Evolutionary conservation across 2,797 vertebrate genomes (phyloP).

Genomic region (Darevskia nairensis): DNA sequence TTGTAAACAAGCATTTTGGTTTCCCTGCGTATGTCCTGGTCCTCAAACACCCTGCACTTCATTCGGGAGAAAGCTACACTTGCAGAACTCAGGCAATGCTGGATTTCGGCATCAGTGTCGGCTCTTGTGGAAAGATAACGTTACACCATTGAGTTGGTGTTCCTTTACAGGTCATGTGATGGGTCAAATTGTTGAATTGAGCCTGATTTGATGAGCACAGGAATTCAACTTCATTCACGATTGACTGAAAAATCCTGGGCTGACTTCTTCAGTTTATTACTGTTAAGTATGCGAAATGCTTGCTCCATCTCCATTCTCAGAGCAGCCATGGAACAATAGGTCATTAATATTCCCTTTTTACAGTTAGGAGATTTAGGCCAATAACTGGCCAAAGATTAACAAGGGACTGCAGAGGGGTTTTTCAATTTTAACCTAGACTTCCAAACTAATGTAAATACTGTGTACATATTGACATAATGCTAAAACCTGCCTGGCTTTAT

Average conservation of each 20-base stretch:
- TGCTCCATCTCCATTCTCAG: not conserved
- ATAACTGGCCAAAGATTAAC: not conserved
- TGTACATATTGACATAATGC: not conserved
- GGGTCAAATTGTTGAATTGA: not conserved
- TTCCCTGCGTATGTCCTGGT: no score
- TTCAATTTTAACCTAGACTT: not conserved
- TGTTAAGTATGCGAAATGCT: not conserved
- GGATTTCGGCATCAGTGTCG: no score
- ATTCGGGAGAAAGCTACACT: no score
- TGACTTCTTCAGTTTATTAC: not conserved
- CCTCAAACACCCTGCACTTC: no score
- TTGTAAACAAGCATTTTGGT: no score
- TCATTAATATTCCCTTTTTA: not conserved
- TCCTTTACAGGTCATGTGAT: not conserved
- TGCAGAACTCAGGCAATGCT: no score
- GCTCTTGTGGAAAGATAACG: no score
- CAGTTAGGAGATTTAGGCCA: not conserved
- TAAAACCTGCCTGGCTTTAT: slow-evolving; percentile 33
- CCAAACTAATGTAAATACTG: not conserved
- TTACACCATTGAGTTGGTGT: no score
- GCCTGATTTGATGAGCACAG: not conserved
- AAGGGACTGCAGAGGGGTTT: not conserved
- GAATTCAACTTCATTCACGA: not conserved
- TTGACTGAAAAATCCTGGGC: not conserved
- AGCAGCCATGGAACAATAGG: not conserved